Base-by-base conservation (phyloP, 2,888 invertebrate species). In the Diaprepes abbreviatus region DNA sequence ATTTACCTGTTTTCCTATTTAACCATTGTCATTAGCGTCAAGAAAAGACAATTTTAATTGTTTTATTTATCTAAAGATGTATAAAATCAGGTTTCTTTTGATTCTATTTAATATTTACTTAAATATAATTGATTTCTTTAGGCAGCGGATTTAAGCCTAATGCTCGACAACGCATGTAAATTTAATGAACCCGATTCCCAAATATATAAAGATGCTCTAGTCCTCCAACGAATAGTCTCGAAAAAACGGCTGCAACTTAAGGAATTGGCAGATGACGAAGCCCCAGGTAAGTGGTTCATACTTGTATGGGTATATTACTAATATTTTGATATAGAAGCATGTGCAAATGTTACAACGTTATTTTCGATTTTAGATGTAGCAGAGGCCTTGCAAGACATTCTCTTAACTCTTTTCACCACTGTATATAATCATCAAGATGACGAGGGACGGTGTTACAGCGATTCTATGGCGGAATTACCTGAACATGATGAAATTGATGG, bases 121-220 rank as follows among this genome's bases (percentile, higher is more conserved):
- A n/a, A n/a, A n/a, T n/a, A n/a, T n/a, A n/a, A n/a, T 58, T 45
- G 19, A 33, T n/a, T 16, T 31, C n/a, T 16, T 28, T 24, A 69
- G 69, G 72, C 72, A 7, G 89, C 92, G 0, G 98, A 98, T 85
- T 92, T 98, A 76, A 89, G 94, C 76, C 85, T 96, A 54, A 97
- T 98, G 96, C 93, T 97, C 77, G 96, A 96, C 79, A 98, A 98
- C 82, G 97, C 98, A 0, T 97, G 96, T 86, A 96, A 95, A 81
- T 98, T 96, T 81, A 98, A 98, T 82, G 98, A 98, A 81, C 97
- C 98, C 0, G 97, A 97, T 81, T 97, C 97, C 0, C 95, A 96
- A 84, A 96, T 98, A 74, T 98, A 97, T 82, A 97, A 97, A 86
- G 98, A 98, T 84, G 97, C 98, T 0, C 86, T 98, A 75, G 92